Percentiles rank a stretch among this genome's conserved stretches.
Conservation (phyloP, 2,888 invertebrate species). For the Corbicula japonica region DNA sequence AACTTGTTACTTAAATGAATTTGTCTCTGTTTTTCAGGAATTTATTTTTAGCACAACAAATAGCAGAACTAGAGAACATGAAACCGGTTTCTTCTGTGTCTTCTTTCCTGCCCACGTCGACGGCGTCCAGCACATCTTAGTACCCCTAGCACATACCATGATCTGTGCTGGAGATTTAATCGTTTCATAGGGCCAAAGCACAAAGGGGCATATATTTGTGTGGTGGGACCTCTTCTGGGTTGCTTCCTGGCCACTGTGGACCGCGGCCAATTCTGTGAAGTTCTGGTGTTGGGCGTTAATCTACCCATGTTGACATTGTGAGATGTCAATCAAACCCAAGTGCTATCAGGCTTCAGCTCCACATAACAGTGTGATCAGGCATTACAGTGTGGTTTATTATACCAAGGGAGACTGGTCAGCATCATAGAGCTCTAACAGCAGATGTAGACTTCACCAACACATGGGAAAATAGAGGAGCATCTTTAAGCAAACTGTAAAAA, state of each 20-base stretch:
- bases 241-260: not conserved
- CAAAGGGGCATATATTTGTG: not conserved
- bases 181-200: not conserved
- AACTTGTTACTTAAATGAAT: not conserved
- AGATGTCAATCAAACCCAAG: too few species aligned
- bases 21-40: constrained; percentile 48
- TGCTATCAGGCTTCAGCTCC: too few species aligned
- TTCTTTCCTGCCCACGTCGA: constrained; percentile 52
- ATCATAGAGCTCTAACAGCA: too few species aligned
- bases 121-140: constrained; percentile 10
- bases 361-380: too few species aligned
- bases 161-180: not conserved
- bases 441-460: too few species aligned
- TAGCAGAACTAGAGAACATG: constrained; percentile 62
- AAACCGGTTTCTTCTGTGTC: constrained; percentile 63
- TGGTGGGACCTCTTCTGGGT: not conserved
- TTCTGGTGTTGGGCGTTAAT: too few species aligned
- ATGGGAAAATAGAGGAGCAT: too few species aligned
- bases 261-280: not conserved
- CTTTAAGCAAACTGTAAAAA: too few species aligned
- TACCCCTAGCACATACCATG: not conserved
- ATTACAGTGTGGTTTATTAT: too few species aligned
- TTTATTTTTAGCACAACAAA: constrained; percentile 64
- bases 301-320: too few species aligned
- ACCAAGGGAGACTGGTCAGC: too few species aligned